Evolutionary conservation across 2,113 vertebrate genomes (phyloP), one percentile per base, ranked within the genome.

Genomic region (Cyanoramphus novaezelandiae): DNA sequence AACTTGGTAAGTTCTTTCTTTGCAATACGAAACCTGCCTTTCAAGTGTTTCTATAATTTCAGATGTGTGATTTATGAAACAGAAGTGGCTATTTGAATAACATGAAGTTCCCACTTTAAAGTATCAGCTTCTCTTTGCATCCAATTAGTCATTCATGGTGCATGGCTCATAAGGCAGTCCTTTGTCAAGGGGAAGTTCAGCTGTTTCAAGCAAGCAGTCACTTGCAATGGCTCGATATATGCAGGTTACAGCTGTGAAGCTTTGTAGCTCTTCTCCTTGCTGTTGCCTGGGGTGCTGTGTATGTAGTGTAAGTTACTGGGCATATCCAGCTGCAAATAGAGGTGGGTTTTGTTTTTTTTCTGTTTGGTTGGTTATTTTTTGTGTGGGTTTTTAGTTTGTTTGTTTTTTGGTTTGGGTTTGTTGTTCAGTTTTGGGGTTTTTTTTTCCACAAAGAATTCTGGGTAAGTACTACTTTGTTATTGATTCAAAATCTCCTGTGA

Each of bases 81-180:
- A 5, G 49, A 59, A 80, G 16, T 67, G 49, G 39, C 67, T 69
- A 8, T 59, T 88, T 67, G 77, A 86, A 63, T 71, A 88, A 14
- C n/a, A 70, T 0, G 1, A 49, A 12, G 6, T 69, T 67, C 20
- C 50, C 39, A 25, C 12, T 17, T 78, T 47, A 25, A 78, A 71
- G 20, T 62, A 43, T 55, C 39, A 64, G 15, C 23, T 86, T 77
- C 68, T 77, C 44, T 93, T 62, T 65, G 41, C 24, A 63, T n/a
- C 15, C 65, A 28, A 1, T 53, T 69, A 59, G 24, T 37, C 46
- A 35, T 44, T 82, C 25, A 6, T 10, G n/a, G 33, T 10, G 8
- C 13, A 8, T 9, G 24, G 67, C 28, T 76, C 3, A 2, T 0
- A 3, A 79, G 49, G n/a, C 0, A 0, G 21, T 64, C 33, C 79